Base-by-base conservation (phyloP, 2,888 invertebrate genomes). In the Caenorhabditis virilis region DNA sequence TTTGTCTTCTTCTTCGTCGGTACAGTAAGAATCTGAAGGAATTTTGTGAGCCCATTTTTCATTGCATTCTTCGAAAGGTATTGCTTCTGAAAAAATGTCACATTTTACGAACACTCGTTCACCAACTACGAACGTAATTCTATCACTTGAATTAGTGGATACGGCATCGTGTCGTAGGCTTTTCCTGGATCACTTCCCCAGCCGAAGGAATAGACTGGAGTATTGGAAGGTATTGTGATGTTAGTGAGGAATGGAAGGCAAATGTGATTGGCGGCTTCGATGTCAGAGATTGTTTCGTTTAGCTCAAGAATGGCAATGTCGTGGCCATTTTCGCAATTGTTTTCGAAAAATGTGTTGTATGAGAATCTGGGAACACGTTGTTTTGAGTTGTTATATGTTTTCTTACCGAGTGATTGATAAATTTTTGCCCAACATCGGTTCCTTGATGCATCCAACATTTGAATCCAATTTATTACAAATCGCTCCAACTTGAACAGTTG, bases 151-250 rank as follows among this genome's bases (percentile, higher is more conserved):
- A 64, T 47, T 47, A 64, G 41, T 3, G 63, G 63, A 15, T 47
- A 56, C 5, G 54, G 42, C 13, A 22, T 30, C 11, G 52, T 20
- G 38, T 58, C 52, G 35, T 46, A 64, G 16, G 52, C 58, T 35
- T 56, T 55, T 27, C 51, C 51, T 11, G 41, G 63, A 39, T 63
- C 63, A n/a, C 51, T 42, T 13, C 63, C 63, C 63, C 63, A 63
- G 43, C 63, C 63, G 20, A 63, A 63, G 2, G 63, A 52, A 3
- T 48, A 57, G 18, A 63, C 55, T n/a, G 33, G 47, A 22, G 23
- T 16, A 9, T 13, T 13, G n/a, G 16, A 47, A 2, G 46, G n/a
- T 9, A 25, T 23, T n/a, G 46, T 35, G 4, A 9, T 0, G 0
- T 39, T 38, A 0, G 39, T 15, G 6, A 46, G 43, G 18, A 57